Conservation (phyloP, 2,797 vertebrate genomes). For the Varecia variegata region DNA sequence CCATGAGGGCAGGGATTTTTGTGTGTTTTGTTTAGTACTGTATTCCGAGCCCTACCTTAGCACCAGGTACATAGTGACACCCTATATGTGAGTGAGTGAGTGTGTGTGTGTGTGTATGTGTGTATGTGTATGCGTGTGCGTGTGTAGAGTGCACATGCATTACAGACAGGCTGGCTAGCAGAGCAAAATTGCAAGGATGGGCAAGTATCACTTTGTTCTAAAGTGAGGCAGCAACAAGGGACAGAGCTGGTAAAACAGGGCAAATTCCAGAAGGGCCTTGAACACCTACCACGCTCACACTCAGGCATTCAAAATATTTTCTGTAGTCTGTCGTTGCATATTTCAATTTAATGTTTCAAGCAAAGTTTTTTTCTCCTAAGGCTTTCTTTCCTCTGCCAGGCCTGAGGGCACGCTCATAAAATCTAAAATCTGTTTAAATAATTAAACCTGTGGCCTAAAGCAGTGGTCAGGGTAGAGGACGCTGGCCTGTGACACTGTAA, state of each 20-base stretch:
- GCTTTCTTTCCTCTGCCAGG: slow-evolving; percentile 46
- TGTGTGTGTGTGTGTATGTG: too few relatives aligned
- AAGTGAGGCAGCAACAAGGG: not conserved
- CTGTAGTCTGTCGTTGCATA: not conserved
- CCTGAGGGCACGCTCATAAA: slow-evolving; percentile 58
- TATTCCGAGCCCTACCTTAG: not conserved
- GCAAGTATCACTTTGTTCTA: not conserved
- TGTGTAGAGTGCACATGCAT: too few relatives aligned
- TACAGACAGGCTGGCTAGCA: not conserved
- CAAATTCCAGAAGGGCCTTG: not conserved
- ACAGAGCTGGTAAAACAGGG: not conserved
- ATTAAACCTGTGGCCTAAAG: slow-evolving; percentile 66
- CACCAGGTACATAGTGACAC: not conserved
- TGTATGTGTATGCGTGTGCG: accelerated
- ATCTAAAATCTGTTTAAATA: slow-evolving; percentile 73
- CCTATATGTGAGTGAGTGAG: accelerated
- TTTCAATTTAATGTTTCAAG: slow-evolving; percentile 59
- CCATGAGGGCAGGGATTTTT: not conserved
- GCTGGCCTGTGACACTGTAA: slow-evolving; percentile 49
- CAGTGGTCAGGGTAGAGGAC: slow-evolving; percentile 58
- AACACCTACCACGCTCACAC: not conserved
- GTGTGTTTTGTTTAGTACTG: not conserved
- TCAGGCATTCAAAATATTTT: not conserved
- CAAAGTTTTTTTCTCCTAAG: slow-evolving; percentile 8
- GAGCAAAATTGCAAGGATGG: not conserved